Conservation (phyloP, 2,113 vertebrate species). For the Micronycteris hirsuta region DNA sequence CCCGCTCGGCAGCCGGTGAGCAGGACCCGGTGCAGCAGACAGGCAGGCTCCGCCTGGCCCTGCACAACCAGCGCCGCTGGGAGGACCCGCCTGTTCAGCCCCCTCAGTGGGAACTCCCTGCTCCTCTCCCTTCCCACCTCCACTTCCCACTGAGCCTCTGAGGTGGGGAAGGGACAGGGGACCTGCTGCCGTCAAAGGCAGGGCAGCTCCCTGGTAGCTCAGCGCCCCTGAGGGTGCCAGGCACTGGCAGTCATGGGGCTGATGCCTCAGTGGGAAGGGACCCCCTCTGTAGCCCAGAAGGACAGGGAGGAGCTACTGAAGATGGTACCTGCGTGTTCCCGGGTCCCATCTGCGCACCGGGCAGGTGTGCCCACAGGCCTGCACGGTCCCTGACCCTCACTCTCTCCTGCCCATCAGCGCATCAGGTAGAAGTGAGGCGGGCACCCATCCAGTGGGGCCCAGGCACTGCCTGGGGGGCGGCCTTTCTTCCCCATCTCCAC, state of each 20-base stretch:
- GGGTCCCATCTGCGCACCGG: neutral
- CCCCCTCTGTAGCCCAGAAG: neutral
- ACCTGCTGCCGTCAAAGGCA: neutral
- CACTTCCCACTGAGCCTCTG: neutral
- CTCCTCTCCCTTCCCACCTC: neutral
- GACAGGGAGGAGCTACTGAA: neutral
- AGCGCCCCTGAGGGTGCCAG: neutral
- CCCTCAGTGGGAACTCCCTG: neutral
- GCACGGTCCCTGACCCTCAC: neutral
- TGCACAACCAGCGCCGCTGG: neutral
- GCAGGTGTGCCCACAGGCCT: neutral
- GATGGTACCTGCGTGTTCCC: rapidly evolving
- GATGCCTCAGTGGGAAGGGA: neutral
- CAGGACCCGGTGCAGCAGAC: neutral
- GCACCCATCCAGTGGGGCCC: neutral
- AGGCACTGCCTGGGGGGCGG: rapidly evolving
- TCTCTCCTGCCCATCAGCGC: neutral
- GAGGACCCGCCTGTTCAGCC: neutral
- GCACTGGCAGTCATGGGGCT: neutral
- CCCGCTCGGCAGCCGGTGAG: neutral
- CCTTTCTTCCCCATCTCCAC: neutral
- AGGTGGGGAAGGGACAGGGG: neutral
- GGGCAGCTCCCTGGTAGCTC: neutral
- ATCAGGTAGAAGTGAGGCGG: neutral
- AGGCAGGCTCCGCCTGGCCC: rapidly evolving